Evolutionary conservation across 37 sponge, comb jelly and placozoan species (phyloP).

Genomic region (Crambe crambe): DNA sequence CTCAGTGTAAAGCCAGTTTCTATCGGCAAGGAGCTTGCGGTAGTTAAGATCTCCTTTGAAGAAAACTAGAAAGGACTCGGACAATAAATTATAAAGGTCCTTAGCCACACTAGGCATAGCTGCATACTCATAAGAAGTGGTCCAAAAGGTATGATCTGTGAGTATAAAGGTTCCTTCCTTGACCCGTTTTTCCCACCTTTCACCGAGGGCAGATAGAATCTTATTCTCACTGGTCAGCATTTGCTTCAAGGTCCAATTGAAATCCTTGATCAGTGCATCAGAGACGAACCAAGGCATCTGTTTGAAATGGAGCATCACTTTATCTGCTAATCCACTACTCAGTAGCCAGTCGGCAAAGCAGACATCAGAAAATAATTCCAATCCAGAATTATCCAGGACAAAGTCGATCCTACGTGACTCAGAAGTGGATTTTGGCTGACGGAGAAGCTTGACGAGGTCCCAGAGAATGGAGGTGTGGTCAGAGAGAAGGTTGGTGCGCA

Average conservation of each 20-base stretch:
- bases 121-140: slow-evolving; percentile 82
- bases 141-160: slow-evolving; percentile 92
- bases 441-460: slow-evolving; percentile 69
- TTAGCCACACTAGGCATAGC: slow-evolving; percentile 80
- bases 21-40: slow-evolving; percentile 92
- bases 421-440: slow-evolving; percentile 7
- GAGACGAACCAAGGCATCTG: slow-evolving; percentile 99
- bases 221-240: slow-evolving; percentile 31
- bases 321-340: slow-evolving; percentile 40
- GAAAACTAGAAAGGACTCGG: slow-evolving; percentile 70
- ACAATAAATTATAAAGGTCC: slow-evolving; percentile 78
- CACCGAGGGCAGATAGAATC: slow-evolving; percentile 52
- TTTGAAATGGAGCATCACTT: slow-evolving; percentile 87
- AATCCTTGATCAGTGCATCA: slow-evolving; percentile 79
- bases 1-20: slow-evolving; percentile 91
- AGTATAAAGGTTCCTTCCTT: slow-evolving; percentile 46
- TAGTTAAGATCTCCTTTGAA: slow-evolving; percentile 99
- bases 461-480: slow-evolving; percentile 66
- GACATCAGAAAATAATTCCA: slow-evolving; percentile 94
- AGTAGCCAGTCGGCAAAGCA: slow-evolving; percentile 89
- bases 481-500: slow-evolving; percentile 66
- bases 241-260: slow-evolving; percentile 80
- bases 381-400: slow-evolving; percentile 96
- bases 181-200: slow-evolving; percentile 61
- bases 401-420: slow-evolving; percentile 68